Conservation (phyloP, 2,888 invertebrate genomes). For the Caenorhabditis zanzibari region DNA sequence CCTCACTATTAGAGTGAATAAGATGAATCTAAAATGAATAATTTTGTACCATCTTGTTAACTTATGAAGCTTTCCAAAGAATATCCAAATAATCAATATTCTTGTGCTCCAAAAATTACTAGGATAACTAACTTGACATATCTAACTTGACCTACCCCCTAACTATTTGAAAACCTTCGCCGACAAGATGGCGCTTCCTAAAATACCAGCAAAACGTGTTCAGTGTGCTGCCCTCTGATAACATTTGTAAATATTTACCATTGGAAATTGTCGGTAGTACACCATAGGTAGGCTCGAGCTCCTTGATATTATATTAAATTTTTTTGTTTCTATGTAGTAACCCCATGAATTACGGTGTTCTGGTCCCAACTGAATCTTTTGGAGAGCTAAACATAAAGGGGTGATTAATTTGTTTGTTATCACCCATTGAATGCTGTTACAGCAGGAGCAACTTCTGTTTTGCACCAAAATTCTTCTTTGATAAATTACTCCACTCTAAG, state of each 20-base stretch:
- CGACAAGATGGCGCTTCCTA: constrained; percentile 33
- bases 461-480: constrained; percentile 11
- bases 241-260: constrained; percentile 56
- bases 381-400: constrained; percentile 2
- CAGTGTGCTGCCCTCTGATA: constrained; percentile 52
- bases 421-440: constrained; percentile 35
- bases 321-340: background rate
- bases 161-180: background rate
- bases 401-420: constrained; percentile 60
- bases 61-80: too few species aligned
- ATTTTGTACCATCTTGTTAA: too few species aligned
- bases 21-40: too few species aligned
- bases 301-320: constrained; percentile 27
- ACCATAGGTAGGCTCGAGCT: constrained; percentile 21
- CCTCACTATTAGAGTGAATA: too few species aligned
- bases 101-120: too few species aligned
- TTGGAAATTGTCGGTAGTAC: constrained; percentile 40
- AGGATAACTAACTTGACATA: background rate
- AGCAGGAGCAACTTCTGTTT: constrained; percentile 17
- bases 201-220: constrained; percentile 61
- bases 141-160: constrained; percentile 21
- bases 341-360: background rate
- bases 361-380: background rate
- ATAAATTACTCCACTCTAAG: constrained; percentile 8
- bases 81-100: background rate